phyloP scores from a whole-genome alignment of 2,888 invertebrate genomes.

The Hecatera dysodea region DNA sequence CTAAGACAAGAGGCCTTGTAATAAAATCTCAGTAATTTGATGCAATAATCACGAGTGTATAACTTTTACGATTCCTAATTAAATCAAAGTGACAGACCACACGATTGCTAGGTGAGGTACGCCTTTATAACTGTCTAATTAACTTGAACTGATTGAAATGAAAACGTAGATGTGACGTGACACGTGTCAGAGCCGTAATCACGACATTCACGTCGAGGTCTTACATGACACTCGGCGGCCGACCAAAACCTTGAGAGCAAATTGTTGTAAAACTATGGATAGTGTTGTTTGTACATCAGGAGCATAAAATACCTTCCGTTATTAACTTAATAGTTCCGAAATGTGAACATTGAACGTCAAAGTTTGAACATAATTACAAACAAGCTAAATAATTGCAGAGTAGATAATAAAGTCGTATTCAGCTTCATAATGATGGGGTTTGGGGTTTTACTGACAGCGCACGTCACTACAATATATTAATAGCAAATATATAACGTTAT shows the following conservation, averaged over 20 bases:
- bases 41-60: not conserved
- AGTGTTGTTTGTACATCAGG: not conserved
- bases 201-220: conserved; percentile 53
- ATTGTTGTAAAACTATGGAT: conserved; percentile 35
- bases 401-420: conserved; percentile 43
- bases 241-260: conserved; percentile 62
- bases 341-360: conserved; percentile 29
- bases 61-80: not conserved
- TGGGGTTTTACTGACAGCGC: conserved; percentile 48
- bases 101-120: conserved; percentile 10
- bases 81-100: conserved; percentile 5
- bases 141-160: conserved; percentile 47
- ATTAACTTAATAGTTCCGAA: conserved; percentile 13
- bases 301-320: not conserved
- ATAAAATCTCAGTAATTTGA: not conserved
- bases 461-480: conserved; percentile 44
- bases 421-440: conserved; percentile 38
- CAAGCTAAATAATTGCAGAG: conserved; percentile 37
- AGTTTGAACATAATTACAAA: conserved; percentile 27
- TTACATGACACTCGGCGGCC: conserved; percentile 45
- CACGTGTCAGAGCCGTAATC: conserved; percentile 56
- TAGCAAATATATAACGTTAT: conserved; percentile 61
- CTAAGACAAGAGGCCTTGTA: not conserved
- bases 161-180: conserved; percentile 48
- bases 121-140: conserved; percentile 58